Evolutionary conservation across 1,140 invertebrate genomes (phyloP), one percentile per base, ranked within the genome.

Genomic region (Sesamia nonagrioides): DNA sequence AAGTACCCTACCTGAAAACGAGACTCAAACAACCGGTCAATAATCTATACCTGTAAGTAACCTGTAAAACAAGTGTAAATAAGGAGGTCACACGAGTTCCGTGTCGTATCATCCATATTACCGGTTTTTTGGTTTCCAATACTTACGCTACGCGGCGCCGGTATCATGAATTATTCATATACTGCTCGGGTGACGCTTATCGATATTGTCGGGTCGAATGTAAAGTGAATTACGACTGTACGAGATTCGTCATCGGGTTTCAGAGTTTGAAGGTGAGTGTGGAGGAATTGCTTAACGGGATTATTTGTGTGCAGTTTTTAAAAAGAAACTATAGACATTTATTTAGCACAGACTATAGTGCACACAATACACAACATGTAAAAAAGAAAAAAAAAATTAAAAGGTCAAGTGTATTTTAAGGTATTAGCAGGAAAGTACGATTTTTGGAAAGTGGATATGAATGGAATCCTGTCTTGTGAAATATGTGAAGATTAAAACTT

Each of bases 121-220:
- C 33, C 45, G 71, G 68, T 76, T 81, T 73, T 73, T 73, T 35
- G 73, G 45, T 50, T 61, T 61, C 73, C 60, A 60, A 45, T 82
- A 80, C 76, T 37, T 71, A 76, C 48, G 80, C 66, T 3, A 27
- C 27, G 27, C 27, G 27, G 1, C 27, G 27, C 77, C 77, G 37
- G 72, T 63, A 11, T 75, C 79, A 86, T 86, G 75, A 80, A 86
- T 86, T 80, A 86, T 86, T 84, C 83, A 86, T 77, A 56, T 42
- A 18, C 78, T 61, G 66, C 33, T 56, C 63, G 48, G 58, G 77
- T 80, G 81, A 66, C 80, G 78, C 76, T 84, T 84, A 86, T 86
- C 81, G 78, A 84, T 66, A 80, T 58, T 58, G 40, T 68, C 37
- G 56, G 71, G 80, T 79, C 45, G 69, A 79, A 79, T 82, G 74